Conservation (phyloP, 1,140 invertebrate species). For the Hestina assimilis region DNA sequence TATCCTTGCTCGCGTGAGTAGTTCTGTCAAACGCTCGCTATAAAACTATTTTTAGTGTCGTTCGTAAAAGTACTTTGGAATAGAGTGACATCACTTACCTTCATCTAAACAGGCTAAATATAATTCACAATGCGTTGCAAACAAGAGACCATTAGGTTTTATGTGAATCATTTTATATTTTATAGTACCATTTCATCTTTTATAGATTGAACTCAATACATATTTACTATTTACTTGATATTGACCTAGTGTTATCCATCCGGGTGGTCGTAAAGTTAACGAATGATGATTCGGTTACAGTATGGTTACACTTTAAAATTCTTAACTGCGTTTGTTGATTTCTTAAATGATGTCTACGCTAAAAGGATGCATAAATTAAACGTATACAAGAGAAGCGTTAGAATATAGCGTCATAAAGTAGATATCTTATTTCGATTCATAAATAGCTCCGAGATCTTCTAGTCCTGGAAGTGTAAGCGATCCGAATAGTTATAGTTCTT, state of each 20-base stretch:
- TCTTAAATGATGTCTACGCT: constrained; percentile 14
- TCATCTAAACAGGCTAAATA: constrained; percentile 9
- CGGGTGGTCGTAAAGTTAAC: constrained; percentile 9
- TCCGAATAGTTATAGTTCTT: neutral
- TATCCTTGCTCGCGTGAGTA: neutral
- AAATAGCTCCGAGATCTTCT: constrained; percentile 13
- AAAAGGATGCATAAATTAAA: constrained; percentile 26
- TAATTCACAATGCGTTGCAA: neutral
- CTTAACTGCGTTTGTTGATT: constrained; percentile 1
- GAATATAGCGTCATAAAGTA: constrained; percentile 9
- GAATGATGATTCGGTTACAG: neutral
- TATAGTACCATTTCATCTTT: constrained; percentile 11
- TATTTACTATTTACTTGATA: constrained; percentile 6
- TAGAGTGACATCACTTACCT: constrained; percentile 14
- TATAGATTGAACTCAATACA: constrained; percentile 17
- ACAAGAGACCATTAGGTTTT: constrained; percentile 20
- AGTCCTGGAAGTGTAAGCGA: neutral
- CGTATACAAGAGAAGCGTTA: constrained; percentile 13
- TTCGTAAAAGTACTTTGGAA: constrained; percentile 10
- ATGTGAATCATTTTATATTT: constrained; percentile 18
- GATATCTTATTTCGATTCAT: constrained; percentile 15
- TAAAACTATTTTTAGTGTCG: constrained; percentile 13
- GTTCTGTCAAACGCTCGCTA: constrained; percentile 7
- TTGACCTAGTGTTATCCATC: neutral
- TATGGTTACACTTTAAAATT: constrained; percentile 11